Base-by-base conservation (phyloP, 2,888 invertebrate genomes). In the Chydorus sphaericus region DNA sequence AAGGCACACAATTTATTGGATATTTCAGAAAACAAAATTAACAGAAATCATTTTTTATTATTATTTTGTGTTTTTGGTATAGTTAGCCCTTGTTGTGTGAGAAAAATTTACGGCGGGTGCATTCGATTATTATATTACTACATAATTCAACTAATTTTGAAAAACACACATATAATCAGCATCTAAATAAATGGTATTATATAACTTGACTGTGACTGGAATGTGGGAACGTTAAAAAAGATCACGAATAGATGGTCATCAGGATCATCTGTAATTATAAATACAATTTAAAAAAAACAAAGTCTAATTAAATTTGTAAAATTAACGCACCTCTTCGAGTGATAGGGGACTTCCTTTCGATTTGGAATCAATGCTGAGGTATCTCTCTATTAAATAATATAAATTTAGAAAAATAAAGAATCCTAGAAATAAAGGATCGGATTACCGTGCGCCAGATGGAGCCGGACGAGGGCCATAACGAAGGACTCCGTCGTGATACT, bases 311-410 rank as follows among this genome's bases (percentile, higher is more conserved):
- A 39, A 29, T 16, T 30, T 18, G 49, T 23, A n/a, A 48, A 59
- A 14, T 8, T 39, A n/a, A 33, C 71, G 67, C 67, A 81, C 81
- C 75, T 83, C 82, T 73, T 83, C 83, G 61, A 83, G 67, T 10
- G 82, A 80, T 58, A 82, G 70, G 38, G 82, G 82, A 68, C 81
- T 83, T 59, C 78, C 77, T 68, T 82, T 82, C 72, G 80, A 75
- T 71, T 82, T 82, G 37, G 79, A 76, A 65, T 83, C 82, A 61
- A 83, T 73, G 64, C 75, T 79, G 64, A 81, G 81, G 68, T 78
- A 81, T 58, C 82, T 69, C 65, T 83, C 82, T 82, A 73, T 51
- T 69, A 75, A 67, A 59, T 60, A 61, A 62, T 14, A 10, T 23
- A 6, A 53, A 28, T 16, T 48, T n/a, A 38, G 10, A 10, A 65